Evolutionary conservation across 2,888 invertebrate genomes (phyloP).

Genomic region (Lissocephala sabroskyi): DNA sequence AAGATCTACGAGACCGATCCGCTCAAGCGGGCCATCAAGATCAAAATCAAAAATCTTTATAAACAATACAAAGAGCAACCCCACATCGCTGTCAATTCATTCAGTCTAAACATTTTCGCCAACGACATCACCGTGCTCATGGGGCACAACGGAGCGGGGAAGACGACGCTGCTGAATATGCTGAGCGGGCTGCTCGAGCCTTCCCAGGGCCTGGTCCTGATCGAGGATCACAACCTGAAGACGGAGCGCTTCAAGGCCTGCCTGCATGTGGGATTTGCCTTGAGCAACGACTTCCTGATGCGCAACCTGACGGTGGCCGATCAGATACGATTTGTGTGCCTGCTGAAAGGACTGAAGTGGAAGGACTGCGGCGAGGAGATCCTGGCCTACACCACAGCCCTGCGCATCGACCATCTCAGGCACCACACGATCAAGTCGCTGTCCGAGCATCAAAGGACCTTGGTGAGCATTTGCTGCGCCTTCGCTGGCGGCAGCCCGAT

Average conservation of each 20-base stretch:
- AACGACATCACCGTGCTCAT: constrained; percentile 77
- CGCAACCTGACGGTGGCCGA: constrained; percentile 83
- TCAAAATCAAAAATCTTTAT: constrained; percentile 73
- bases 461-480: constrained; percentile 82
- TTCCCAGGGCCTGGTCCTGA: constrained; percentile 78
- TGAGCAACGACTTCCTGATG: constrained; percentile 79
- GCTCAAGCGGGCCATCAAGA: constrained; percentile 62
- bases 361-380: constrained; percentile 78
- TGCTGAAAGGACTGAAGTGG: no score
- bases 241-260: constrained; percentile 77
- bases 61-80: constrained; percentile 80
- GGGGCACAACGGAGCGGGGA: constrained; percentile 83
- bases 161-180: constrained; percentile 93
- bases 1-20: constrained; percentile 74
- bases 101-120: constrained; percentile 86
- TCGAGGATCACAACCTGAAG: constrained; percentile 80
- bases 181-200: constrained; percentile 83
- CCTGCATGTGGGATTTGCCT: constrained; percentile 82
- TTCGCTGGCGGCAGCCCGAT: constrained; percentile 82
- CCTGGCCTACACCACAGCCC: constrained; percentile 75
- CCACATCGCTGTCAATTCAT: constrained; percentile 76
- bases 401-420: constrained; percentile 74
- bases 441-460: constrained; percentile 81
- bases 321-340: constrained; percentile 85
- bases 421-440: constrained; percentile 76